Evolutionary conservation across 2,888 invertebrate genomes (phyloP), one percentile per base, ranked within the genome.

Genomic region (Tridacna gigas): DNA sequence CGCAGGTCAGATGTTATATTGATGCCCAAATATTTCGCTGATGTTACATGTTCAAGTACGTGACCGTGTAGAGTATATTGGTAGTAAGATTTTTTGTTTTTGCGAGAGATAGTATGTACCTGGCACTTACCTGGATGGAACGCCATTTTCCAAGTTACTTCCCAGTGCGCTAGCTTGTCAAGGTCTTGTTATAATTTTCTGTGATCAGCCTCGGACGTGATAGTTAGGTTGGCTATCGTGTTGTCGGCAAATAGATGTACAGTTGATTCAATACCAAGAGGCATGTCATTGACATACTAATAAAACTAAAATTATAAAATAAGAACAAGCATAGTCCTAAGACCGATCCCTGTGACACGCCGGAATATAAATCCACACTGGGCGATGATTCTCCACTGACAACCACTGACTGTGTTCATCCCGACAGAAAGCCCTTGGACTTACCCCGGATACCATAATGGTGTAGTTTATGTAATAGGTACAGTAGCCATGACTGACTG

Each of bases 21-120:
- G 37, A 51, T 9, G 25, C 80, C 67, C 13, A 80, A 69, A 48
- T 80, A 80, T 69, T 75, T 80, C 12, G 67, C 75, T 28, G 75
- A 66, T 25, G 18, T 26, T 7, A 77, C 67, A 60, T 51, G 28
- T 60, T 77, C 37, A 15, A 77, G 69, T 12, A 56, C 37, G 22
- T 77, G 77, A 37, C 48, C 25, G 22, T 73, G 47, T 15, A 73
- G 73, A 11, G 25, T 67, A 37, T 67, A 28, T 9, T 67, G 13
- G 28, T 28, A n/a, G 18, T 18, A 9, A 7, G n/a, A 47, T 15
- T 47, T 12, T 48, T 7, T 73, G 15, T 73, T 73, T 22, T 73
- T 73, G 45, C 73, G 11, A 13, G 73, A 22, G 12, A 73, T 48
- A 13, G 48, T 18, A n/a, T 47, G 20, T 13, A 73, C 73, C n/a